phyloP scores from a whole-genome alignment of 2,888 invertebrate genomes.

The Melinopterus prodromus region DNA sequence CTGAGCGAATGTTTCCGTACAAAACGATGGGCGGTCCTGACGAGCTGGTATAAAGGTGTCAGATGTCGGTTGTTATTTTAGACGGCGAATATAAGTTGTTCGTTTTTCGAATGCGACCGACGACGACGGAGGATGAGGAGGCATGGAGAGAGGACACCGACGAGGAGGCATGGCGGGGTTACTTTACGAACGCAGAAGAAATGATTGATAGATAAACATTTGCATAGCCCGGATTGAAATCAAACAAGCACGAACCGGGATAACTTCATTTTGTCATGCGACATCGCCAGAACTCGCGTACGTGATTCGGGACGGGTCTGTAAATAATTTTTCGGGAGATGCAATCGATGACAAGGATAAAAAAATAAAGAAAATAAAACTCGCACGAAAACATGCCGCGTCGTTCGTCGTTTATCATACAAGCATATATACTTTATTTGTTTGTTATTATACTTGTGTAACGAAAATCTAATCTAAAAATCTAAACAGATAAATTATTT shows the following conservation, averaged over 20 bases:
- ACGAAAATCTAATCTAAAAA: too few relatives aligned
- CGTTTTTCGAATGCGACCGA: not conserved
- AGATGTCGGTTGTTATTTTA: constrained; percentile 4
- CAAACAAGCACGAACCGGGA: constrained; percentile 38
- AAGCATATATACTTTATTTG: too few relatives aligned
- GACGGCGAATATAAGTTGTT: not conserved
- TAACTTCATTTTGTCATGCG: constrained; percentile 42
- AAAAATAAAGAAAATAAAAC: not conserved
- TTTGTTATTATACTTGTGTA: too few relatives aligned
- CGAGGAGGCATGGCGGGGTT: not conserved
- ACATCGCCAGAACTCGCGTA: constrained; percentile 8
- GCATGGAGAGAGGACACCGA: not conserved
- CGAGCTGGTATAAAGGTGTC: not conserved
- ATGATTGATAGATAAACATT: constrained; percentile 46
- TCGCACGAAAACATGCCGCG: not conserved
- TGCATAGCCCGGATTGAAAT: constrained; percentile 42
- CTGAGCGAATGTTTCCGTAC: constrained; percentile 4
- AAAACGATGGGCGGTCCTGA: constrained; percentile 4
- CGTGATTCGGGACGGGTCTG: not conserved
- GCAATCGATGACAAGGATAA: not conserved
- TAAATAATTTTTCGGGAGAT: not conserved
- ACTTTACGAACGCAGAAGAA: constrained; percentile 7
- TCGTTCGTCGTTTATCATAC: not conserved
- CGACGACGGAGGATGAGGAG: not conserved
- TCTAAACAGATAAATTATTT: too few relatives aligned